Percentiles rank a stretch among this genome's conserved stretches.
Conservation (phyloP, 2,888 invertebrate species). For the Apodemia hepburni region DNA sequence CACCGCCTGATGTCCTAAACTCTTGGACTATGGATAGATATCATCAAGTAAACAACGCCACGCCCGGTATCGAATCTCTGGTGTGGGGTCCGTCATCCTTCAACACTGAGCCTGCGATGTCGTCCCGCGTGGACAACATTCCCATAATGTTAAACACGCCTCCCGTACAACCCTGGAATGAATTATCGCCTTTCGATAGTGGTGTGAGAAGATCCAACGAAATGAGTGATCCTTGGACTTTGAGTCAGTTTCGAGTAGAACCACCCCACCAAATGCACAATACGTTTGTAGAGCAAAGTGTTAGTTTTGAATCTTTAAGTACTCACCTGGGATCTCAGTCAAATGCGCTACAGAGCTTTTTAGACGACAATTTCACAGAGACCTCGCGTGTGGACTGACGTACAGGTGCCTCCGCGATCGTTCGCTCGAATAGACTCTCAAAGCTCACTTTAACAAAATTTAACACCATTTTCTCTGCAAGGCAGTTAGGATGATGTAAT, state of each 20-base stretch:
- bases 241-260: constrained; percentile 66
- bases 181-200: constrained; percentile 54
- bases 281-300: constrained; percentile 61
- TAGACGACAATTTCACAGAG: constrained; percentile 63
- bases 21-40: constrained; percentile 60
- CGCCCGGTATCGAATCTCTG: constrained; percentile 54
- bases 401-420: constrained; percentile 25
- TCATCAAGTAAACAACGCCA: constrained; percentile 44
- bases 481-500: constrained; percentile 47
- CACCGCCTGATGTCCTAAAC: constrained; percentile 47
- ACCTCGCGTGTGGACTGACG: constrained; percentile 67
- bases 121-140: constrained; percentile 45
- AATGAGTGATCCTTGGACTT: constrained; percentile 59
- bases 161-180: constrained; percentile 56
- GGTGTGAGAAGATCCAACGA: constrained; percentile 46
- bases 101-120: constrained; percentile 39
- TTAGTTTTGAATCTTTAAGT: constrained; percentile 59
- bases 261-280: constrained; percentile 61
- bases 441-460: constrained; percentile 13
- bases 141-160: constrained; percentile 56
- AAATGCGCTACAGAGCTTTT: constrained; percentile 52
- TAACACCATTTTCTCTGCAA: constrained; percentile 17
- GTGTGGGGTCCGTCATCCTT: constrained; percentile 55
- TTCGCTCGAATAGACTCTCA: constrained; percentile 11
- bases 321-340: constrained; percentile 47